Percentiles rank a stretch among this genome's conserved stretches.
These are phyloP conservation scores for Tragelaphus scriptus DNA, from an alignment of 2,113 vertebrate genomes.

Conservation along the genomic window DNA sequence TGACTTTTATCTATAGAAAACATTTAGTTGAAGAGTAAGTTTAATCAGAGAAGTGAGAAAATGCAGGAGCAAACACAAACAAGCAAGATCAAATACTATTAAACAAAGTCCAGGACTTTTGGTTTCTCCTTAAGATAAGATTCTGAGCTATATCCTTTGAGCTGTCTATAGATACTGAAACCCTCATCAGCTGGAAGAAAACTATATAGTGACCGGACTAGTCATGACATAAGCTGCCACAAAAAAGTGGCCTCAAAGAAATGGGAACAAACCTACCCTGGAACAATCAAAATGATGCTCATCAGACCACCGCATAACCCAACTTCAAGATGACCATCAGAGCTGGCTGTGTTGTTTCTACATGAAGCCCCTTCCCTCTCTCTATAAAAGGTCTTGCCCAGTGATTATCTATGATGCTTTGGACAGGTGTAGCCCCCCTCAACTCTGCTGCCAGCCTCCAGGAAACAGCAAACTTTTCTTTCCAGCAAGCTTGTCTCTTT, in stretches of 20 bases:
- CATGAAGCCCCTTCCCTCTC: background rate
- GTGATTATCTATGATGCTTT: background rate
- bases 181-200: background rate
- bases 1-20: background rate
- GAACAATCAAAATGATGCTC: background rate
- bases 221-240: background rate
- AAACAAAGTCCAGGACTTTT: background rate
- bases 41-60: background rate
- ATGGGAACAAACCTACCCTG: background rate
- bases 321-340: background rate
- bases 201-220: background rate
- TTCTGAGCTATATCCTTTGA: background rate
- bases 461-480: background rate
- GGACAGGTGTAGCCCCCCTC: background rate
- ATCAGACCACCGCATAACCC: background rate
- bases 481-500: background rate
- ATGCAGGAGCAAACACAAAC: background rate
- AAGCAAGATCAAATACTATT: background rate
- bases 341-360: background rate
- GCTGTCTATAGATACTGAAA: background rate
- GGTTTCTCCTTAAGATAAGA: background rate
- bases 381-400: background rate
- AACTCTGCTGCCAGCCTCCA: background rate
- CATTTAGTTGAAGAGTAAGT: background rate
- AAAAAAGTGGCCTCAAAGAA: background rate